Conservation (phyloP, 2,888 invertebrate species). For the Heliconius cydno region DNA sequence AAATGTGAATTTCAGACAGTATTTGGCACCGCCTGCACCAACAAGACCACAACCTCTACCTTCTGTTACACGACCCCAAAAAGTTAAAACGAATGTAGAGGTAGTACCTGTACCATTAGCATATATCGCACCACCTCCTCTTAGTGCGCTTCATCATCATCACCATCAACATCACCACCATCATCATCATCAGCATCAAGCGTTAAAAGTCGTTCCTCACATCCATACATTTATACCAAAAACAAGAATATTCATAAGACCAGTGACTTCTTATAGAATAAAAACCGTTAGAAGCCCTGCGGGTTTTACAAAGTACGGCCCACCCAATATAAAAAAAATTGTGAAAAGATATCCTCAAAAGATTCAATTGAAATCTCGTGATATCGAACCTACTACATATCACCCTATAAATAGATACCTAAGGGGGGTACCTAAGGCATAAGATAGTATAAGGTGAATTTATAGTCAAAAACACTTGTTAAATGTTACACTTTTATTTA, state of each 20-base stretch:
- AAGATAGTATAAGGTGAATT: conserved; percentile 39
- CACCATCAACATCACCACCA: conserved; percentile 52
- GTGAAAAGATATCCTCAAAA: conserved; percentile 53
- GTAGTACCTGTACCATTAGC: conserved; percentile 72
- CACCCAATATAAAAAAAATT: conserved; percentile 51
- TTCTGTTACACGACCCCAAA: conserved; percentile 54
- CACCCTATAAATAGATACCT: conserved; percentile 62
- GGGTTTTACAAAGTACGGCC: conserved; percentile 57
- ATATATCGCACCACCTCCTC: conserved; percentile 74
- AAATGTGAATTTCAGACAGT: conserved; percentile 66
- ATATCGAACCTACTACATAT: conserved; percentile 69
- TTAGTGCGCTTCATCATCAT: conserved; percentile 54
- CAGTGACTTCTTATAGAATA: conserved; percentile 57
- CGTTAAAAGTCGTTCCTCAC: conserved; percentile 53
- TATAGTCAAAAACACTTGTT: conserved; percentile 39
- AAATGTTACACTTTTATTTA: conserved; percentile 59
- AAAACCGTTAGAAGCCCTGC: conserved; percentile 54
- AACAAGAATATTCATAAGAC: conserved; percentile 69
- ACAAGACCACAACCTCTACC: conserved; percentile 44
- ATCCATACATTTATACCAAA: conserved; percentile 68
- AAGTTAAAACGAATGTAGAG: conserved; percentile 72
- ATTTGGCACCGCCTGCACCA: conserved; percentile 56
- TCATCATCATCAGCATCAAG: conserved; percentile 46
- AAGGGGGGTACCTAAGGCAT: conserved; percentile 66
- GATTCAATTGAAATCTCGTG: conserved; percentile 54